These are phyloP conservation scores for Holacanthus passer DNA, from an alignment of 2,113 vertebrate species.

Conservation along the genomic window DNA sequence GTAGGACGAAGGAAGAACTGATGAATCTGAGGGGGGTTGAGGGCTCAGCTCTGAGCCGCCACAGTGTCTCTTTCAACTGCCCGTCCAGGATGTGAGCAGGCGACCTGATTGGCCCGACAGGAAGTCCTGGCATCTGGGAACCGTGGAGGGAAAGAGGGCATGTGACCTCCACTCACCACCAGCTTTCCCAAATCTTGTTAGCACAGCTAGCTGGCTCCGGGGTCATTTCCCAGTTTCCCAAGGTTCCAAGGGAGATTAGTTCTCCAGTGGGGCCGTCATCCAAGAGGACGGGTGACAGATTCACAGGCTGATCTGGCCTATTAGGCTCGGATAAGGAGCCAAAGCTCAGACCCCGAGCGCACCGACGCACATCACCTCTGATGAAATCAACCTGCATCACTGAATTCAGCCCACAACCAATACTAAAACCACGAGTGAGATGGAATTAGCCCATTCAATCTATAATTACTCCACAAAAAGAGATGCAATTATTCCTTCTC, in stretches of 20 bases:
- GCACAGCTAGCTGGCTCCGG: constrained; percentile 74
- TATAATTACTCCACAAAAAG: constrained; percentile 17
- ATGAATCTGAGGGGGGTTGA: constrained; percentile 1
- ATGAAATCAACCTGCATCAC: constrained; percentile 83
- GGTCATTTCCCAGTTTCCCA: constrained; percentile 83
- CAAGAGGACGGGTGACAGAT: constrained; percentile 82
- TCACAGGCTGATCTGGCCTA: constrained; percentile 84
- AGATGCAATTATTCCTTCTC: constrained; percentile 45
- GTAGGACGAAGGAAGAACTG: constrained; percentile 26
- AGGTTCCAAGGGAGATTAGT: constrained; percentile 82
- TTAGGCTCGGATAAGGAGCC: constrained; percentile 82
- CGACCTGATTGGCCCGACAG: constrained; percentile 64
- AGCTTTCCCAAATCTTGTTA: constrained; percentile 86
- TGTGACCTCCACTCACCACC: constrained; percentile 83
- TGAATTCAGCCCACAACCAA: constrained; percentile 58
- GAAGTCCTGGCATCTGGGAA: constrained; percentile 79
- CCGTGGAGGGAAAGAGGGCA: constrained; percentile 75
- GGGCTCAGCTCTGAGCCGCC: constrained; percentile 49
- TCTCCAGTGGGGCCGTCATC: constrained; percentile 70
- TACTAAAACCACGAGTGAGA: constrained; percentile 35
- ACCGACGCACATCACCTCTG: constrained; percentile 71
- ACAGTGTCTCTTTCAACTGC: constrained; percentile 56
- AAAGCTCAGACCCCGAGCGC: constrained; percentile 66
- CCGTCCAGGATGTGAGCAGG: constrained; percentile 42
- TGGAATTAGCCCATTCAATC: constrained; percentile 42